Conservation (phyloP, 1,140 invertebrate genomes). For the Pentalonia nigronervosa region DNA sequence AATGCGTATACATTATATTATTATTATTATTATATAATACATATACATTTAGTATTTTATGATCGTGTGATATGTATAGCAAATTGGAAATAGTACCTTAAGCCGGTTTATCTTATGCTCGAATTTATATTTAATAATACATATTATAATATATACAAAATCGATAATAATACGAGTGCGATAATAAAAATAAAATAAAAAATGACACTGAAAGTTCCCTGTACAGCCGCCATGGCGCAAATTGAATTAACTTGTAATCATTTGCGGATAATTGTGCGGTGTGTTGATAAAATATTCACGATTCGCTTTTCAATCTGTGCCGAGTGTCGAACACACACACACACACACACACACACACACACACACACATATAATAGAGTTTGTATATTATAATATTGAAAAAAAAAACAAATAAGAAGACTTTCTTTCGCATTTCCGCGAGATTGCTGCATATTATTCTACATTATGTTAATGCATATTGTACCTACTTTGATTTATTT, state of each 20-base stretch:
- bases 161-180: background rate
- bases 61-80: background rate
- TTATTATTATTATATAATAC: background rate
- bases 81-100: background rate
- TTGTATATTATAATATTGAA: background rate
- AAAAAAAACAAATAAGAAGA: background rate
- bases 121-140: background rate
- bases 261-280: background rate
- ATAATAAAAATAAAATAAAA: background rate
- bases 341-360: background rate
- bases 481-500: background rate
- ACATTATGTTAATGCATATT: background rate
- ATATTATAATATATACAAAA: background rate
- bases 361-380: background rate
- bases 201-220: background rate
- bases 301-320: background rate
- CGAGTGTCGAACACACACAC: background rate
- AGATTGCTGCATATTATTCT: background rate
- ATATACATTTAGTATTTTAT: background rate
- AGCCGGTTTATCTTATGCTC: background rate
- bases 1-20: background rate
- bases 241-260: background rate
- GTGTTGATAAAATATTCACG: background rate
- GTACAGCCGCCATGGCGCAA: background rate
- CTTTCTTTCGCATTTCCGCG: background rate